Percentiles rank a stretch among this genome's conserved stretches.
These are phyloP conservation scores for Pogonognathellus flavescens DNA, from an alignment of 1,140 invertebrate genomes.

Conservation along the genomic window DNA sequence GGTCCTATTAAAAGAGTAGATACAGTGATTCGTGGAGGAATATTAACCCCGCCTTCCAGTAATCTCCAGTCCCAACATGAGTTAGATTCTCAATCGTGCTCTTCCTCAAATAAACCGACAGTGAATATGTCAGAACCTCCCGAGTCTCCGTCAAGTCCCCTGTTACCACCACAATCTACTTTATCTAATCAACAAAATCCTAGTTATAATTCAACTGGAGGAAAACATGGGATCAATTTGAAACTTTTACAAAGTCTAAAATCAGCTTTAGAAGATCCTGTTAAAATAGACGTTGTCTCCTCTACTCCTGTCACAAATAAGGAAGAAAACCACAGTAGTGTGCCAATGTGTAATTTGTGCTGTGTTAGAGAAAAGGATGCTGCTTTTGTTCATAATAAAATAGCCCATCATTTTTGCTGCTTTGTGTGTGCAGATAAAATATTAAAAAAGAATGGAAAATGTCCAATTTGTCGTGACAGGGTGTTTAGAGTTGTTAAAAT, in stretches of 20 bases:
- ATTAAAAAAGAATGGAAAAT: conserved; percentile 61
- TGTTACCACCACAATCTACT: neutral
- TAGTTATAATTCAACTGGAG: neutral
- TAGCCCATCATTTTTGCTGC: conserved; percentile 61
- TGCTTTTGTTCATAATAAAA: conserved; percentile 65
- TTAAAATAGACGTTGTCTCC: neutral
- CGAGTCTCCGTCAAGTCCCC: conserved; percentile 19
- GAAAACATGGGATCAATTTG: neutral
- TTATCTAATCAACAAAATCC: neutral
- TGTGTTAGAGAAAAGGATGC: conserved; percentile 59
- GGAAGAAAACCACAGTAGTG: conserved; percentile 8
- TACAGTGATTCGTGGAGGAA: neutral
- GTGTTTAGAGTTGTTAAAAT: conserved; percentile 64
- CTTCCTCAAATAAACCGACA: conserved; percentile 9
- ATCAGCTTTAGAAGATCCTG: conserved; percentile 8
- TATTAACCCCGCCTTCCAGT: conserved; percentile 27
- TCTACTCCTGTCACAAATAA: neutral
- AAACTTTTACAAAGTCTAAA: conserved; percentile 24
- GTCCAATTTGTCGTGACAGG: conserved; percentile 62
- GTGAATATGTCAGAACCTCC: neutral
- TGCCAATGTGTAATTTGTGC: conserved; percentile 58
- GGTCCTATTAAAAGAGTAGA: neutral
- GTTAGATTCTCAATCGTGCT: conserved; percentile 11
- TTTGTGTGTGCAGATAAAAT: conserved; percentile 63
- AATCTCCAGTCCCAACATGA: conserved; percentile 13